Conservation (phyloP, 2,797 vertebrate genomes). For the Cryptoprocta ferox region DNA sequence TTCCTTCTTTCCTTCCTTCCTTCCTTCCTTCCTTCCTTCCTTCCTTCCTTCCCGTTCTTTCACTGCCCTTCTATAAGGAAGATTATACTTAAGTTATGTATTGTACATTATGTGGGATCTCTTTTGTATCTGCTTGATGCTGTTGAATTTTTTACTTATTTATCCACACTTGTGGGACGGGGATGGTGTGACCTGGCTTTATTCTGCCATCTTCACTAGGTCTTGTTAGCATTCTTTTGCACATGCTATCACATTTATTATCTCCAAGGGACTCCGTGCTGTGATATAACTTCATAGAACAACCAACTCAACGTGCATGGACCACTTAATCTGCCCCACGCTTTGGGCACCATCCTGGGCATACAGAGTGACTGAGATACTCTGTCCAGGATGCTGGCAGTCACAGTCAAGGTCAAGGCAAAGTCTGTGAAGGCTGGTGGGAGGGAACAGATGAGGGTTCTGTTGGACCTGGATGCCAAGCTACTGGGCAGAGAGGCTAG, state of each 20-base stretch:
- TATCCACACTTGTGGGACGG: background rate
- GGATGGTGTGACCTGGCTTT: background rate
- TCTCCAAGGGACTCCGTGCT: background rate
- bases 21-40: too few species aligned
- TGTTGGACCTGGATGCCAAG: background rate
- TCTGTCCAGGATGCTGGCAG: background rate
- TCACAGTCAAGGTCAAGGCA: fast-evolving
- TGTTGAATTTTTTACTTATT: too few species aligned
- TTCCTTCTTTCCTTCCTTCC: too few species aligned
- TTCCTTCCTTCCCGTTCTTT: too few species aligned
- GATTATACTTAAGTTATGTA: background rate
- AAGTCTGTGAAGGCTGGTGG: background rate
- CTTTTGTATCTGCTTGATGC: background rate
- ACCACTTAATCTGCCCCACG: background rate
- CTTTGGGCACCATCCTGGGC: background rate
- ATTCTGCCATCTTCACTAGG: background rate
- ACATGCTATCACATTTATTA: fast-evolving
- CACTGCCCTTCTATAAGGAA: too few species aligned
- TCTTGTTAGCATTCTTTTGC: fast-evolving
- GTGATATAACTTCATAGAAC: fast-evolving
- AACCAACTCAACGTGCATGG: fast-evolving
- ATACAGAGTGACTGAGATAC: too few species aligned
- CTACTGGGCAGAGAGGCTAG: background rate
- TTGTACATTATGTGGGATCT: too few species aligned
- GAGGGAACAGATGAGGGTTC: fast-evolving